Conservation (phyloP, 1,140 invertebrate genomes). For the Helicorthomorpha holstii region DNA sequence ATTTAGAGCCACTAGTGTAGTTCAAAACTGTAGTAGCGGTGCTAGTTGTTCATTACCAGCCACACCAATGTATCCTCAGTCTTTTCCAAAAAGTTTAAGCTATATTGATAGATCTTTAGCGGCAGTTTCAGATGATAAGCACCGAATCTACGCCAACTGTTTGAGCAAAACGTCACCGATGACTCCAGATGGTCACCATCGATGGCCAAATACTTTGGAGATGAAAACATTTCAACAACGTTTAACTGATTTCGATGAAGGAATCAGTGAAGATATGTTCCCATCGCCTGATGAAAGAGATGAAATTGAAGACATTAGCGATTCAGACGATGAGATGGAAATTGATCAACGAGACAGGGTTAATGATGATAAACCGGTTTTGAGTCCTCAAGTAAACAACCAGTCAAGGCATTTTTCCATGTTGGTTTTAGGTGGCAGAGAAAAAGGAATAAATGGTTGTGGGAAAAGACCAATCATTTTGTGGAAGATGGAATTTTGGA, state of each 20-base stretch:
- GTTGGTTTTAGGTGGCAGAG: slow-evolving; percentile 7
- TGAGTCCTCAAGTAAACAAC: neutral
- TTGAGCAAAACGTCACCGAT: slow-evolving; percentile 2
- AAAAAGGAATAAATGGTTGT: slow-evolving; percentile 1
- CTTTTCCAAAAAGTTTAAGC: neutral
- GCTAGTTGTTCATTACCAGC: no score
- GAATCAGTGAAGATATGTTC: neutral
- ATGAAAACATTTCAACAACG: slow-evolving; percentile 1
- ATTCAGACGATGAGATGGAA: neutral
- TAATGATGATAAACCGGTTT: neutral
- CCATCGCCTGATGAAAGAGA: neutral
- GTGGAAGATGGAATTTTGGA: slow-evolving; percentile 6
- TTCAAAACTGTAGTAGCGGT: no score
- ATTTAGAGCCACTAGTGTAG: no score
- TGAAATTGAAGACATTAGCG: neutral
- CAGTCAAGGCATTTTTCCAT: slow-evolving; percentile 6
- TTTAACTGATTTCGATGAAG: neutral
- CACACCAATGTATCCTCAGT: neutral
- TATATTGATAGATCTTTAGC: neutral
- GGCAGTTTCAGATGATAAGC: neutral
- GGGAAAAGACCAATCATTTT: slow-evolving; percentile 2
- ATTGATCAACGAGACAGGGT: neutral
- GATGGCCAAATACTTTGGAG: neutral
- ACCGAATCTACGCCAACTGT: slow-evolving; percentile 1
- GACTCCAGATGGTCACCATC: neutral